A percentile compares a stretch with the other conserved stretches of the same genome.
Conservation (phyloP, 2,113 vertebrate species). For the Sapayoa aenigma region DNA sequence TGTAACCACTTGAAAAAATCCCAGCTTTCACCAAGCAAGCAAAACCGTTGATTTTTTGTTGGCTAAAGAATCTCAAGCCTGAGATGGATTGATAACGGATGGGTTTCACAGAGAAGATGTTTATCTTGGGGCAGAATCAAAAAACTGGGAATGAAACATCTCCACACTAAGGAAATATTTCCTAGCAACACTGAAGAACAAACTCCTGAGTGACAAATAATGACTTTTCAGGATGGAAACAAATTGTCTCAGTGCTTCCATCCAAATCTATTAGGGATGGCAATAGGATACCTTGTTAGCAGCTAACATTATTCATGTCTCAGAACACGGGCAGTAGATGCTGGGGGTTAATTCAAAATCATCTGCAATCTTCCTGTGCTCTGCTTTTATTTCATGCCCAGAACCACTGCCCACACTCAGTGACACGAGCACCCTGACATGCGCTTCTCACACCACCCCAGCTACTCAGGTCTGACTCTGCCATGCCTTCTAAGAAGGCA, state of each 20-base stretch:
- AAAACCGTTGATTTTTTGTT: neutral
- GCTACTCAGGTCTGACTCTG: too few species aligned
- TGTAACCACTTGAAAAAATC: neutral
- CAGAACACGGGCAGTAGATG: neutral
- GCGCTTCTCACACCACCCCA: neutral
- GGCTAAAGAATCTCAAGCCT: neutral
- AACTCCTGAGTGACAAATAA: neutral
- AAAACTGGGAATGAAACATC: neutral
- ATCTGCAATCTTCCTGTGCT: neutral
- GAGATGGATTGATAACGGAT: neutral
- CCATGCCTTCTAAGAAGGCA: neutral
- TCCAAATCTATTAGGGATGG: neutral
- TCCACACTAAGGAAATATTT: neutral
- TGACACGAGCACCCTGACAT: neutral
- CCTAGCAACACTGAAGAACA: neutral
- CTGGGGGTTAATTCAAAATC: neutral
- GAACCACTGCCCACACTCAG: neutral
- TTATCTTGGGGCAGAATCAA: neutral
- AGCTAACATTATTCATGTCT: neutral
- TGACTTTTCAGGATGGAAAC: constrained; percentile 18
- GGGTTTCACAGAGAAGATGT: neutral
- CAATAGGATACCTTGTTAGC: neutral
- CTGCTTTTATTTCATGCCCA: neutral
- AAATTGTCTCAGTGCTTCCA: constrained; percentile 17
- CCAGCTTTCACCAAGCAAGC: neutral